A percentile compares a stretch with the other conserved stretches of the same genome.
Evolutionary conservation across 2,113 vertebrate species (phyloP).

Genomic region (Zingel zingel): DNA sequence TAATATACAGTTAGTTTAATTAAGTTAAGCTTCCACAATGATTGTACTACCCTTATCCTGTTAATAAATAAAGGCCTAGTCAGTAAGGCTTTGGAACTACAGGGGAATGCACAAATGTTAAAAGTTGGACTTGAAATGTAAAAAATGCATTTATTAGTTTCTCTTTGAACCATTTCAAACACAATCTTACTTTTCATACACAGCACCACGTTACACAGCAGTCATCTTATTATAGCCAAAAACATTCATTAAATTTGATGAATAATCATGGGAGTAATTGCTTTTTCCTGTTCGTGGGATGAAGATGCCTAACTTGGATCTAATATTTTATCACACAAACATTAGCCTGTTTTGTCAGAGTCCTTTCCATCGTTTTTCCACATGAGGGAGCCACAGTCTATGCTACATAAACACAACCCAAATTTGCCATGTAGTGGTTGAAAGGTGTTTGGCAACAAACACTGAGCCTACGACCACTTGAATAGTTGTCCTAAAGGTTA

Average conservation of each 20-base stretch:
- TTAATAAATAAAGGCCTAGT: not conserved
- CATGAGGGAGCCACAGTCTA: slow-evolving; percentile 56
- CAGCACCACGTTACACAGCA: not conserved
- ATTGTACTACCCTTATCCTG: not conserved
- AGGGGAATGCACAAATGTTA: not conserved
- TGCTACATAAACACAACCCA: not conserved
- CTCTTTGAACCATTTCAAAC: not conserved
- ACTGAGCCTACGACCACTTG: not conserved
- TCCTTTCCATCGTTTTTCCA: slow-evolving; percentile 12
- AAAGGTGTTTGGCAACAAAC: slow-evolving; percentile 65
- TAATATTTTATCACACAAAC: not conserved
- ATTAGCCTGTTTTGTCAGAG: not conserved
- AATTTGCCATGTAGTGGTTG: not conserved
- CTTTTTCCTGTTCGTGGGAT: too few relatives aligned
- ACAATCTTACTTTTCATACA: not conserved
- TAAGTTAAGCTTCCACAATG: not conserved
- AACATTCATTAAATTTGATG: not conserved
- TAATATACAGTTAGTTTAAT: not conserved
- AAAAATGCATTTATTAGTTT: not conserved
- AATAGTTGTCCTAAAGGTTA: slow-evolving; percentile 28
- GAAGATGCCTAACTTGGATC: not conserved
- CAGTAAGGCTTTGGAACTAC: not conserved
- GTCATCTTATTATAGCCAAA: not conserved
- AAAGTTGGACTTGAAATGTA: not conserved
- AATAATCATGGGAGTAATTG: too few relatives aligned